These are phyloP conservation scores for Borostomias antarcticus DNA, from an alignment of 2,797 vertebrate species.

Conservation along the genomic window DNA sequence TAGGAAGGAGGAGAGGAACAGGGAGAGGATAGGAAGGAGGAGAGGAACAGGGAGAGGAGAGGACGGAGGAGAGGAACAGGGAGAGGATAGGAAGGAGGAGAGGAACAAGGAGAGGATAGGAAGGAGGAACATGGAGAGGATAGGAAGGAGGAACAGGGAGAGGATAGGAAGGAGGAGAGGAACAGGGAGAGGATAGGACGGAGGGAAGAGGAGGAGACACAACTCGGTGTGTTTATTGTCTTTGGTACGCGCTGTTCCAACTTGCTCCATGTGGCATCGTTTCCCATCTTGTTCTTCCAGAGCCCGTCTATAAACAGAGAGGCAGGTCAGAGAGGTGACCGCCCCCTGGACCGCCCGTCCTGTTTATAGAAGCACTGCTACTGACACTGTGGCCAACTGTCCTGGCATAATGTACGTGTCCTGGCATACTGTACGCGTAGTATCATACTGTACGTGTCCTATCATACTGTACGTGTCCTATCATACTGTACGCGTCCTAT, in stretches of 20 bases:
- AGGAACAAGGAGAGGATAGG: slow-evolving; percentile 23
- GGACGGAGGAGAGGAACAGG: background rate
- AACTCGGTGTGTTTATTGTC: slow-evolving; percentile 25
- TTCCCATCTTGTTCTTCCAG: slow-evolving; percentile 29
- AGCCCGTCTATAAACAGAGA: slow-evolving; percentile 38
- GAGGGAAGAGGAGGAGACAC: too few species aligned
- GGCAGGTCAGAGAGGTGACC: slow-evolving; percentile 32
- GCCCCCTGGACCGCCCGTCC: background rate
- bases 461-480: too few species aligned
- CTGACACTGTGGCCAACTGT: slow-evolving; percentile 11
- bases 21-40: too few species aligned
- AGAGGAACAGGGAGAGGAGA: background rate
- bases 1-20: too few species aligned
- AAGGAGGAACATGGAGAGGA: slow-evolving; percentile 27
- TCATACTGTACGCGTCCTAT: too few species aligned
- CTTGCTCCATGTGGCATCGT: slow-evolving; percentile 26
- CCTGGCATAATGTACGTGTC: background rate
- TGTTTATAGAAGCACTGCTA: slow-evolving; percentile 13
- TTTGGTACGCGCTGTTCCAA: slow-evolving; percentile 56
- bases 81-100: background rate
- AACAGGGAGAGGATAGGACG: slow-evolving; percentile 8
- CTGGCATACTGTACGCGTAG: too few species aligned
- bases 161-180: slow-evolving; percentile 4
- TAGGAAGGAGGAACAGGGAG: background rate
- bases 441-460: too few species aligned